Percentiles rank a stretch among this genome's conserved stretches.
Conservation (phyloP, 2,888 invertebrate genomes). For the Pammene aurita region DNA sequence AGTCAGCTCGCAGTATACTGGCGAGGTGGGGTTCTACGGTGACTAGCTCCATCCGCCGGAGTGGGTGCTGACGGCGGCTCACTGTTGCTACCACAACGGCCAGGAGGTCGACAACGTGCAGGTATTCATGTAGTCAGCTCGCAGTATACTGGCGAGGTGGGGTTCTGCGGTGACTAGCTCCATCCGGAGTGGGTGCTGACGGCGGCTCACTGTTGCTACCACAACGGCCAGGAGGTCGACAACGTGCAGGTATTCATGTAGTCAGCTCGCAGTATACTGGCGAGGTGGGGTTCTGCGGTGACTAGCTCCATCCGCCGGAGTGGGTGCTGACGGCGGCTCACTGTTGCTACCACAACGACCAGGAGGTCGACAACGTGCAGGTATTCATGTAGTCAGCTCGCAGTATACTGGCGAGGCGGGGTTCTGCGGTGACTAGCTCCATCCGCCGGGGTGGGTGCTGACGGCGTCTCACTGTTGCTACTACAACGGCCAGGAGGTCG, state of each 20-base stretch:
- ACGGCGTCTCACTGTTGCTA: slow-evolving; percentile 82
- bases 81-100: no score
- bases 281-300: background rate
- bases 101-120: no score
- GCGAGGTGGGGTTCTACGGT: background rate
- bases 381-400: no score
- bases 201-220: slow-evolving; percentile 81
- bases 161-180: slow-evolving; percentile 80
- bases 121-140: no score
- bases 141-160: slow-evolving; percentile 69
- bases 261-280: background rate
- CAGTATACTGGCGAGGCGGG: slow-evolving; percentile 71
- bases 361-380: no score
- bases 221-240: slow-evolving; percentile 62
- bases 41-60: no score
- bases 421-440: slow-evolving; percentile 80
- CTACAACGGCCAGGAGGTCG: slow-evolving; percentile 62
- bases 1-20: background rate
- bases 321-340: no score
- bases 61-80: no score
- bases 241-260: slow-evolving; percentile 65
- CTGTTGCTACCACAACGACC: no score
- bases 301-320: no score
- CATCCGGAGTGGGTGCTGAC: slow-evolving; percentile 75
- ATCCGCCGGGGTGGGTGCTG: slow-evolving; percentile 72